phyloP scores from a whole-genome alignment of 2,888 invertebrate species.

The Megaustenia siamemsis region DNA sequence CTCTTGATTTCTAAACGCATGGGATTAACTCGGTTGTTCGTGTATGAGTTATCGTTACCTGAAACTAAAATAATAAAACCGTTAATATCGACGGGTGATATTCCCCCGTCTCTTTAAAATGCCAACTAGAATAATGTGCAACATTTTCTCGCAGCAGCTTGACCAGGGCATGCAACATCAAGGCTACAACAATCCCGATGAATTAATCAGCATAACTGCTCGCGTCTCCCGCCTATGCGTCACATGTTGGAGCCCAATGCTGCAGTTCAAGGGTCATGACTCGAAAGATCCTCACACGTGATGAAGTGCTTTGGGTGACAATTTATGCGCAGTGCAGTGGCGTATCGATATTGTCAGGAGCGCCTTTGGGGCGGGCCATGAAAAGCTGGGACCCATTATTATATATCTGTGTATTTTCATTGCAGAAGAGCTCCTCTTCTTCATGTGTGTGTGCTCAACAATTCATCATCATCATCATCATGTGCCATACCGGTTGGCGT shows the following conservation, averaged over 20 bases:
- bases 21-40: neutral
- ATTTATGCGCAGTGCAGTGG: neutral
- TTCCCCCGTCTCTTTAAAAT: neutral
- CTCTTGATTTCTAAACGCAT: too few species aligned
- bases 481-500: too few species aligned
- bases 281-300: neutral
- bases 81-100: neutral
- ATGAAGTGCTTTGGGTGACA: neutral
- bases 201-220: conserved; percentile 5
- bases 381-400: too few species aligned
- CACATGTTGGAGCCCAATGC: neutral
- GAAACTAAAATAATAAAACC: neutral
- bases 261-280: neutral
- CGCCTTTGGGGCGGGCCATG: too few species aligned
- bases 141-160: neutral
- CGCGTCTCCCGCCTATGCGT: neutral
- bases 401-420: too few species aligned
- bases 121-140: neutral
- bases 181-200: neutral
- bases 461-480: too few species aligned
- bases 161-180: neutral
- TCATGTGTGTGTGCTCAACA: too few species aligned
- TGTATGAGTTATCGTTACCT: neutral
- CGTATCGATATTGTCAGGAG: too few species aligned
- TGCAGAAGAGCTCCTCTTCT: too few species aligned